phyloP scores from a whole-genome alignment of 2,888 invertebrate genomes.

The Rapana venosa region DNA sequence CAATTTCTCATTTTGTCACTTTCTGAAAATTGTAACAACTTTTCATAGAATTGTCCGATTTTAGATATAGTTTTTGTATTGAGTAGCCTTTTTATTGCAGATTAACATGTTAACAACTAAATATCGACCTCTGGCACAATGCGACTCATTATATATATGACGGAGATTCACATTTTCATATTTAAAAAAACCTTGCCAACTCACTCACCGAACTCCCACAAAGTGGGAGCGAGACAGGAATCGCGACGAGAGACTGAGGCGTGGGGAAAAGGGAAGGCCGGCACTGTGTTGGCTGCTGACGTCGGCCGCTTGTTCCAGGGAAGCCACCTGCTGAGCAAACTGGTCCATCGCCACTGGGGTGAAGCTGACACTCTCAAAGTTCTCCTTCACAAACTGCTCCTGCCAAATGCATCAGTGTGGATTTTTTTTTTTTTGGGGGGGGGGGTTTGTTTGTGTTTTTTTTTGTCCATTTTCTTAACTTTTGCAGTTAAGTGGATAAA shows the following conservation, averaged over 20 bases:
- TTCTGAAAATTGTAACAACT: too few species aligned
- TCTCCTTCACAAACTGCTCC: constrained; percentile 72
- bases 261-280: constrained; percentile 57
- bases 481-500: too few species aligned
- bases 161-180: too few species aligned
- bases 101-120: not conserved
- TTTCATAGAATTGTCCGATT: too few species aligned
- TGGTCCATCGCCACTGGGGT: constrained; percentile 65
- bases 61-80: too few species aligned
- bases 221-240: constrained; percentile 69
- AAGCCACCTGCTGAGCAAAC: constrained; percentile 67
- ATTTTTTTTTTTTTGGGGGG: not conserved
- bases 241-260: constrained; percentile 71
- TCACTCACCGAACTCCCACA: constrained; percentile 54
- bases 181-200: not conserved
- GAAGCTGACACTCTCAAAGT: constrained; percentile 72
- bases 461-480: too few species aligned
- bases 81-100: not conserved
- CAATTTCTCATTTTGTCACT: too few species aligned
- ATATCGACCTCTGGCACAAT: too few species aligned
- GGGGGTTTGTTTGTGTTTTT: too few species aligned
- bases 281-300: constrained; percentile 43
- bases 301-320: constrained; percentile 60
- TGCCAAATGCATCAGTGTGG: constrained; percentile 35
- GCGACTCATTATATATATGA: too few species aligned